Conservation (phyloP, 2,888 invertebrate species). For the Asteroscopus sphinx region DNA sequence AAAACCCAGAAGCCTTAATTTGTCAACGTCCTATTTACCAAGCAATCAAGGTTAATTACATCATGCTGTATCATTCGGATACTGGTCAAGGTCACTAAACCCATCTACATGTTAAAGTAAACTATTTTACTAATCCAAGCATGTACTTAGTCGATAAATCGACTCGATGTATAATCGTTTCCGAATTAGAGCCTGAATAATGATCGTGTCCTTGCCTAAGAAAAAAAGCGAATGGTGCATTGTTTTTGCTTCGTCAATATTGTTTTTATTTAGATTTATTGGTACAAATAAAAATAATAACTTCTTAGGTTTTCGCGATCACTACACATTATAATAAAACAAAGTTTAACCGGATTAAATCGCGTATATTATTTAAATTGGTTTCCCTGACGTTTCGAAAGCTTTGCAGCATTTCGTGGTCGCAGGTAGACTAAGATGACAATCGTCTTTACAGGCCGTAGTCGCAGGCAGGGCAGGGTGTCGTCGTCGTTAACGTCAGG, state of each 20-base stretch:
- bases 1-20: slow-evolving; percentile 35
- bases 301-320: too few species aligned
- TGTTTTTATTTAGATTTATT: slow-evolving; percentile 17
- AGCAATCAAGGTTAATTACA: slow-evolving; percentile 65
- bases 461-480: too few species aligned
- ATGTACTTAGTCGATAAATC: slow-evolving; percentile 55
- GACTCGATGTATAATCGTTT: slow-evolving; percentile 41
- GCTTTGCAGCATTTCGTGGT: too few species aligned
- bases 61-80: slow-evolving; percentile 54
- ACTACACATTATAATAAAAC: too few species aligned
- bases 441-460: too few species aligned
- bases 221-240: slow-evolving; percentile 36
- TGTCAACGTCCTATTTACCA: slow-evolving; percentile 51
- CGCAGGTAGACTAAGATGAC: too few species aligned
- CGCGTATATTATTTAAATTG: too few species aligned
- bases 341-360: too few species aligned
- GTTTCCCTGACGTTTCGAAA: too few species aligned
- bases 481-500: too few species aligned
- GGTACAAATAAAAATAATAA: too few species aligned
- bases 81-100: slow-evolving; percentile 60
- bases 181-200: slow-evolving; percentile 55
- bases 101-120: slow-evolving; percentile 51
- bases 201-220: slow-evolving; percentile 45
- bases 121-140: slow-evolving; percentile 52
- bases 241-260: slow-evolving; percentile 27